These are phyloP conservation scores for Kryptolebias ocellatus DNA, from an alignment of 2,797 vertebrate species.

Conservation along the genomic window DNA sequence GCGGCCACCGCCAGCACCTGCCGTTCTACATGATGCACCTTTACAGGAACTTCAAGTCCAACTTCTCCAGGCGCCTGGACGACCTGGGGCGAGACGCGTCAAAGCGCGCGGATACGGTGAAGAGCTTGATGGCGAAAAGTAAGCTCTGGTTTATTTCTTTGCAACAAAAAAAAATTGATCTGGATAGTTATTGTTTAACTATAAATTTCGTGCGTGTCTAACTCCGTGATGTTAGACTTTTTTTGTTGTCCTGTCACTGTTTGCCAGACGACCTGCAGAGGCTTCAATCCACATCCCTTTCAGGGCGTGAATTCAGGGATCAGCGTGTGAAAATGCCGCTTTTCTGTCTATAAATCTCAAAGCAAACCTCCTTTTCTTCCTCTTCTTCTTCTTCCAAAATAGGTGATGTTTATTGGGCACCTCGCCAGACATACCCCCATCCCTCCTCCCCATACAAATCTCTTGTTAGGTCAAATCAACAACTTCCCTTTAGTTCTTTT, in stretches of 20 bases:
- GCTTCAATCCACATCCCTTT: constrained; percentile 81
- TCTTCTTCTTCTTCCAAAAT: constrained; percentile 53
- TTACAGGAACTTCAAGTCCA: constrained; percentile 79
- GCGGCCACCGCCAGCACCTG: constrained; percentile 71
- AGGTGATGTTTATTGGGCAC: constrained; percentile 81
- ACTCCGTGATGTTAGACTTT: constrained; percentile 31
- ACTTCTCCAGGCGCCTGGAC: constrained; percentile 65
- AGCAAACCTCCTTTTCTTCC: constrained; percentile 71
- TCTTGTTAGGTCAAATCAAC: constrained; percentile 83
- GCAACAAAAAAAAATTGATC: too few relatives aligned
- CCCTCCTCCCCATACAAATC: constrained; percentile 76
- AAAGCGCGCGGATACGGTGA: constrained; percentile 81
- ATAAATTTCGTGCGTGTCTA: too few relatives aligned
- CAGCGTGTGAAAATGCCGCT: constrained; percentile 76
- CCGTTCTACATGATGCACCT: constrained; percentile 85
- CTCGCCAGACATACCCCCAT: constrained; percentile 81
- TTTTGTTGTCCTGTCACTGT: constrained; percentile 2
- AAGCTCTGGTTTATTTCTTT: constrained; percentile 52
- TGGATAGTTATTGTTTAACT: too few relatives aligned
- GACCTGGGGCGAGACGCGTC: constrained; percentile 51
- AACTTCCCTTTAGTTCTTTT: constrained; percentile 80
- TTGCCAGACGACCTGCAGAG: constrained; percentile 75
- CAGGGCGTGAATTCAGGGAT: constrained; percentile 64
- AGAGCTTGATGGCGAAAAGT: constrained; percentile 85
- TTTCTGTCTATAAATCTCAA: constrained; percentile 78